Evolutionary conservation across 2,113 vertebrate species (phyloP).

Genomic region (Willisornis vidua): DNA sequence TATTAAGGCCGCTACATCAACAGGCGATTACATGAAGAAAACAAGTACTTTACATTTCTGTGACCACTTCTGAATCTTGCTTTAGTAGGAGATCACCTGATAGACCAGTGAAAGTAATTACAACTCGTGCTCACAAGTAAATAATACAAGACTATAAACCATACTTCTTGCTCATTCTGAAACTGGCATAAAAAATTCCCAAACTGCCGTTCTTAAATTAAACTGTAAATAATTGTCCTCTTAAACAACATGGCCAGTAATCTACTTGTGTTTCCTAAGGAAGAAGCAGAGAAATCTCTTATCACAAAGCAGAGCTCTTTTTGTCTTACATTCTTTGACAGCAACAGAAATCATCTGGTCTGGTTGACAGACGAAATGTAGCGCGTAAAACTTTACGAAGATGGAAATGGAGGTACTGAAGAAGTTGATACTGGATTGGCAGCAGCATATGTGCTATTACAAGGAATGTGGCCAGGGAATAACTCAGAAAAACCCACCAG

Average conservation of each 20-base stretch:
- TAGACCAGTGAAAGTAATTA: not conserved
- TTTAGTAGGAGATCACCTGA: not conserved
- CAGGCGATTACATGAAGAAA: not conserved
- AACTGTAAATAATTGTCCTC: not conserved
- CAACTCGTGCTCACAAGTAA: not conserved
- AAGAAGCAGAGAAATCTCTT: constrained; percentile 19
- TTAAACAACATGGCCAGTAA: not conserved
- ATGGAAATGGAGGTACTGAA: not conserved
- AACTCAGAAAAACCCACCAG: not conserved
- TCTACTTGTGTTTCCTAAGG: not conserved
- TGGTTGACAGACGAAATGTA: not conserved
- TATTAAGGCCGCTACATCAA: not conserved
- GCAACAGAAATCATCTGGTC: not conserved
- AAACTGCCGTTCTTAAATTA: not conserved
- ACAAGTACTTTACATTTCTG: not conserved
- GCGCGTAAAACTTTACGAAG: not conserved
- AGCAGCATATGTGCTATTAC: not conserved
- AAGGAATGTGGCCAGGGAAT: not conserved
- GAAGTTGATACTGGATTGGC: not conserved
- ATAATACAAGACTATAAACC: not conserved
- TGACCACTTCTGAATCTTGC: not conserved
- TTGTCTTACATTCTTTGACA: not conserved
- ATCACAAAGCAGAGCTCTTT: not conserved
- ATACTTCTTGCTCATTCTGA: not conserved
- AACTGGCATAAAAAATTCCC: not conserved